Base-by-base conservation (phyloP, 2,797 vertebrate species). In the Peromyscus melanophrys region DNA sequence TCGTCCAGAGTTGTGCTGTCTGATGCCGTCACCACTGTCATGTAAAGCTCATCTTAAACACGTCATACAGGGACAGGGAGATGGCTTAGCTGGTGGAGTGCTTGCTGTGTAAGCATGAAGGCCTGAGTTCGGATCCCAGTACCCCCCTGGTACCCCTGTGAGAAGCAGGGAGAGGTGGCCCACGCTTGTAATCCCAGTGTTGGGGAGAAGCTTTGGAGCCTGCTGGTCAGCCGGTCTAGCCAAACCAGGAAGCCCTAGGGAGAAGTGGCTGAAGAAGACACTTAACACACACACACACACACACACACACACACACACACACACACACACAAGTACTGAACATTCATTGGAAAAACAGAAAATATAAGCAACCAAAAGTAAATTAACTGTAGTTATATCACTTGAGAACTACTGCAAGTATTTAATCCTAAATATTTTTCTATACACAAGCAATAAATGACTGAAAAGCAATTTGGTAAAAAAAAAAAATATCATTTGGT, bases 291-390 rank as follows among this genome's bases (percentile, higher is more conserved):
- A 49, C 49, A 49, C 49, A 49, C 49, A 49, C 49, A 49, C 49
- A 49, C 61, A 31, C 29, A 31, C 61, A 25, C 40, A 14, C 40
- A 14, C 6, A 7, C 17, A 27, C 10, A n/a, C 67, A n/a, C 14
- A 19, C 67, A n/a, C 67, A 19, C 63, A 34, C 31, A 6, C 4
- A 92, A 87, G 85, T 86, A 81, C 10, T 49, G 1, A 19, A 85
- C 84, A 96, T 69, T 71, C 46, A 82, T 19, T 81, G 29, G 29
- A 92, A 94, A 88, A 52, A 93, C 57, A 94, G 80, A 94, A 95
- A 96, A 83, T 29, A 63, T 52, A 87, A 52, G 61, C 69, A 71
- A 49, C 29, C 57, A 93, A 90, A 87, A 92, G 63, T 73, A 85
- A 89, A 31, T 69, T 75, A 92, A 11, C 49, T 97, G 40, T 90